These are phyloP conservation scores for Globicephala melas DNA, from an alignment of 2,113 vertebrate genomes.

Conservation along the genomic window DNA sequence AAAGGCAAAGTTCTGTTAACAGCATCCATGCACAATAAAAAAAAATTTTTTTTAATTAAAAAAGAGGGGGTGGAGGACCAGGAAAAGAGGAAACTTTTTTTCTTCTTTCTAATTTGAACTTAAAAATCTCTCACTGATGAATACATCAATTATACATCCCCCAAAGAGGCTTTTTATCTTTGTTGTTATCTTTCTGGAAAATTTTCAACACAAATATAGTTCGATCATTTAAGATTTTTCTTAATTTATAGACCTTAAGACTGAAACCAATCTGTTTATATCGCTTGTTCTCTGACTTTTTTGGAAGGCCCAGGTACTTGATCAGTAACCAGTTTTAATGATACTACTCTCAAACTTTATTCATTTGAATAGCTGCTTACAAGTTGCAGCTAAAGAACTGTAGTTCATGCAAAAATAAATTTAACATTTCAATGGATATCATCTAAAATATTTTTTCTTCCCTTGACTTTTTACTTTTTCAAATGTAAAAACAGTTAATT, in stretches of 20 bases:
- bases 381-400: not conserved
- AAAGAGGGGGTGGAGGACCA: not conserved
- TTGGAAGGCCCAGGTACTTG: not conserved
- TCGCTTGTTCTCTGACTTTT: not conserved
- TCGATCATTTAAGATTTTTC: not conserved
- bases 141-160: not conserved
- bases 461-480: slow-evolving; percentile 8
- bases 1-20: slow-evolving; percentile 85
- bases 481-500: not conserved
- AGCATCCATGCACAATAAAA: slow-evolving; percentile 79
- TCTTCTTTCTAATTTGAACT: not conserved
- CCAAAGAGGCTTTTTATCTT: slow-evolving; percentile 13
- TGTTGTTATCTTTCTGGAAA: not conserved
- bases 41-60: not conserved
- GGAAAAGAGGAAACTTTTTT: not conserved
- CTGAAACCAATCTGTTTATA: not conserved
- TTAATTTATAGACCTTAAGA: not conserved
- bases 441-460: slow-evolving; percentile 4
- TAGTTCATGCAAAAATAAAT: not conserved
- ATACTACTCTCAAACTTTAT: not conserved
- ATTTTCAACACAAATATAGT: not conserved
- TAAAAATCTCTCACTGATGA: slow-evolving; percentile 34
- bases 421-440: not conserved
- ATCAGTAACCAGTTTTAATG: not conserved
- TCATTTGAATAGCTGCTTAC: not conserved